These are phyloP conservation scores for Protaetia brevitarsis DNA, from an alignment of 1,140 invertebrate species.

Conservation along the genomic window DNA sequence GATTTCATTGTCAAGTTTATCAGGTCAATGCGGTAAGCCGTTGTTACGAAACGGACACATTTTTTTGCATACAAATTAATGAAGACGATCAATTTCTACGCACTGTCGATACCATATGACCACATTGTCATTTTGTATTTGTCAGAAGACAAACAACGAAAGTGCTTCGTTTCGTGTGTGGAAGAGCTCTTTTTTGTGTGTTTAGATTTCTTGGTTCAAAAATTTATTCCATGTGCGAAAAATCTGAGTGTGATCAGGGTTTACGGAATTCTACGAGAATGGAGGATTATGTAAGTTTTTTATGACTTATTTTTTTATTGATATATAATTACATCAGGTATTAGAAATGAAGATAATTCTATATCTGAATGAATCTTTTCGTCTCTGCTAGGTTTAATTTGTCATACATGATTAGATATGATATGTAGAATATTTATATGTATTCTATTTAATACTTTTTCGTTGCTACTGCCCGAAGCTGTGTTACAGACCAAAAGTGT, in stretches of 20 bases:
- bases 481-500: too few relatives aligned
- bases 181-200: neutral
- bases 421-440: too few relatives aligned
- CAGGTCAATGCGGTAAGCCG: slow-evolving; percentile 1
- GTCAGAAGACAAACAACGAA: neutral
- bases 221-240: neutral
- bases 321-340: too few relatives aligned
- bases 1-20: slow-evolving; percentile 15
- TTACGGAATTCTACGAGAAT: neutral
- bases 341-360: too few relatives aligned
- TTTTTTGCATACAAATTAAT: slow-evolving; percentile 15
- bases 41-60: slow-evolving; percentile 4
- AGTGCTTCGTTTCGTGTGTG: neutral
- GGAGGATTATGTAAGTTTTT: too few relatives aligned
- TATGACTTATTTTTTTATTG: too few relatives aligned
- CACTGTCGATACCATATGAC: neutral
- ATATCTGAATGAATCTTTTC: too few relatives aligned
- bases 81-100: slow-evolving; percentile 13
- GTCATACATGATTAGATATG: too few relatives aligned
- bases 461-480: too few relatives aligned
- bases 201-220: neutral
- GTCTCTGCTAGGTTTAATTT: too few relatives aligned
- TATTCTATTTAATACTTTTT: too few relatives aligned
- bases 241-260: neutral
- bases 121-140: neutral